A percentile compares a stretch with the other conserved stretches of the same genome.
These are phyloP conservation scores for Acipenser transmontanus DNA, from an alignment of 2,797 vertebrate species.

Conservation along the genomic window DNA sequence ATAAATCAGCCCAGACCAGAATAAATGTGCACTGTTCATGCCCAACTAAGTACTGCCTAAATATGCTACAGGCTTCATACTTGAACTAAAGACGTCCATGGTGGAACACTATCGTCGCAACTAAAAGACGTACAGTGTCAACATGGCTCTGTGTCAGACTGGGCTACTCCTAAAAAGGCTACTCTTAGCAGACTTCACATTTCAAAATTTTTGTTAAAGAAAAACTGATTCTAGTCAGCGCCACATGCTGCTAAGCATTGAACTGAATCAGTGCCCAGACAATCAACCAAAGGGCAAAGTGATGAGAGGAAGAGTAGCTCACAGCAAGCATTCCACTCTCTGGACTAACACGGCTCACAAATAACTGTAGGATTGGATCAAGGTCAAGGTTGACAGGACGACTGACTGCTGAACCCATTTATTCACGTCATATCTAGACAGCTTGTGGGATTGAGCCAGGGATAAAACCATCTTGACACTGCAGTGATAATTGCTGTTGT, in stretches of 20 bases:
- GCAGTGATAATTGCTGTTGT: conserved; percentile 3
- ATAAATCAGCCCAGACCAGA: conserved; percentile 27
- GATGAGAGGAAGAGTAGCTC: conserved; percentile 18
- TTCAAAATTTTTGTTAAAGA: too few relatives aligned
- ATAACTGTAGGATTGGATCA: conserved; percentile 27
- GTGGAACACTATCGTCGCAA: conserved; percentile 14
- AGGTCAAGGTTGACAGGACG: conserved; percentile 48
- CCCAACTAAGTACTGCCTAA: conserved; percentile 30
- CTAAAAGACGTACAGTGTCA: conserved; percentile 4
- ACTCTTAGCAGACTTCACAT: neutral
- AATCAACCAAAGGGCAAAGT: conserved; percentile 36
- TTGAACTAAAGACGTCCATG: conserved; percentile 13
- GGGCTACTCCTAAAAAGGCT: neutral
- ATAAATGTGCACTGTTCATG: conserved; percentile 22
- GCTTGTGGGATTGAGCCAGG: conserved; percentile 17
- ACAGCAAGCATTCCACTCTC: conserved; percentile 23
- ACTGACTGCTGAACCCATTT: conserved; percentile 32
- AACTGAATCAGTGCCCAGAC: conserved; percentile 43
- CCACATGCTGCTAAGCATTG: conserved; percentile 34
- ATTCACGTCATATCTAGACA: conserved; percentile 33
- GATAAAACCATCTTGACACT: conserved; percentile 17
- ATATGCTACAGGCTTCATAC: conserved; percentile 19
- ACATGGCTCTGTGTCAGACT: conserved; percentile 26
- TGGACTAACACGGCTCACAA: conserved; percentile 19
- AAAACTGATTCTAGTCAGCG: conserved; percentile 8